Base-by-base conservation (phyloP, 1,140 invertebrate genomes). In the Hermetia illucens region DNA sequence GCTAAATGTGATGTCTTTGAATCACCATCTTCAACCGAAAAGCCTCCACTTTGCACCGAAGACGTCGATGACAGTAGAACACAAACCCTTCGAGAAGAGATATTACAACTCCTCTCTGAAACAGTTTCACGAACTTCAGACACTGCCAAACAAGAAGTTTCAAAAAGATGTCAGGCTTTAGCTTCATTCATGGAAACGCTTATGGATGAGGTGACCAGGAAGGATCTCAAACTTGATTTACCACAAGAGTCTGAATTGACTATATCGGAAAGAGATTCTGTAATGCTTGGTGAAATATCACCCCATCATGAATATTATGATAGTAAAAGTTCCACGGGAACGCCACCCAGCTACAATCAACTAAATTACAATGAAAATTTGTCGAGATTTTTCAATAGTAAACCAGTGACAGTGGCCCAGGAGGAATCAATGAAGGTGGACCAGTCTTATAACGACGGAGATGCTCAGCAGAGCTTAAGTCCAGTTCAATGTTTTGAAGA, bases 351-450 rank as follows among this genome's bases (percentile, higher is more conserved):
- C 49, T 89, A 88, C 62, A 84, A 79, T 53, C 82, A 89, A 52
- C 65, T 89, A 5, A 89, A 88, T 63, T 89, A 87, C 53, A 82
- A 83, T 51, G 82, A 89, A 53, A 90, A 82, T 49, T 71, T 91
- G 27, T 72, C 83, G 55, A 71, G 83, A 47, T 89, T 86, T 59
- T 89, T 88, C 62, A 76, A 81, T 50, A 86, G 82, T 55, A 77
- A 85, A 49, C 77, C 80, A 3, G 71, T 75, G 42, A 75, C 72
- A 2, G 69, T 66, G 2, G 61, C 64, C 17, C 66, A 64, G 42
- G 49, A 44, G 16, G 53, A 58, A 42, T 45, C 49, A 19, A 60
- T 50, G 42, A 66, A 62, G 46, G 48, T 55, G 47, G 58, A 54
- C 38, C 43, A 44, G 32, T 38, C 46, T n/a, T 51, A 52, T 30